These are phyloP conservation scores for Nasonovia ribisnigri DNA, from an alignment of 2,888 invertebrate species.

Conservation along the genomic window DNA sequence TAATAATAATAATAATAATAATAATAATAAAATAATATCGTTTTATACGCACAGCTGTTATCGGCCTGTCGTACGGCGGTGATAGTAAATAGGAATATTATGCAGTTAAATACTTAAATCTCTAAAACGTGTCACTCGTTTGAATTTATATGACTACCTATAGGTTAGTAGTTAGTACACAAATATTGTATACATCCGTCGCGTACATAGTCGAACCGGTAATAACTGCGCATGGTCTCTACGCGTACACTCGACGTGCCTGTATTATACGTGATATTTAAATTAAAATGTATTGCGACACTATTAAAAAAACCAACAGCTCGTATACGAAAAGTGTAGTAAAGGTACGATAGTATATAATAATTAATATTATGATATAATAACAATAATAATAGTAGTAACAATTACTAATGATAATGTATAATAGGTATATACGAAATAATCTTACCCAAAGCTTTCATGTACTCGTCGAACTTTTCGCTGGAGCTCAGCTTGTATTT, in stretches of 20 bases:
- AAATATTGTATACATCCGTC: neutral
- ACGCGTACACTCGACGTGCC: neutral
- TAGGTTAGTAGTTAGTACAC: neutral
- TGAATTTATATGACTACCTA: neutral
- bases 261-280: neutral
- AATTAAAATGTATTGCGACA: neutral
- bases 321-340: neutral
- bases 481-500: conserved; percentile 84
- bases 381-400: neutral
- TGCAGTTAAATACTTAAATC: neutral
- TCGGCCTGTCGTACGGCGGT: neutral
- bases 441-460: conserved; percentile 86
- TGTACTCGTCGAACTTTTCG: conserved; percentile 90
- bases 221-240: neutral
- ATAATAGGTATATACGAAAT: neutral
- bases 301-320: neutral
- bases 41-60: neutral
- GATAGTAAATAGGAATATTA: neutral
- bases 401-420: neutral
- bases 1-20: neutral
- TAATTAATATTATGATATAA: neutral
- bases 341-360: neutral
- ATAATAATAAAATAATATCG: neutral
- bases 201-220: neutral
- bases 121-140: neutral